Evolutionary conservation across 2,113 vertebrate species (phyloP).

Genomic region (Piaya cayana): DNA sequence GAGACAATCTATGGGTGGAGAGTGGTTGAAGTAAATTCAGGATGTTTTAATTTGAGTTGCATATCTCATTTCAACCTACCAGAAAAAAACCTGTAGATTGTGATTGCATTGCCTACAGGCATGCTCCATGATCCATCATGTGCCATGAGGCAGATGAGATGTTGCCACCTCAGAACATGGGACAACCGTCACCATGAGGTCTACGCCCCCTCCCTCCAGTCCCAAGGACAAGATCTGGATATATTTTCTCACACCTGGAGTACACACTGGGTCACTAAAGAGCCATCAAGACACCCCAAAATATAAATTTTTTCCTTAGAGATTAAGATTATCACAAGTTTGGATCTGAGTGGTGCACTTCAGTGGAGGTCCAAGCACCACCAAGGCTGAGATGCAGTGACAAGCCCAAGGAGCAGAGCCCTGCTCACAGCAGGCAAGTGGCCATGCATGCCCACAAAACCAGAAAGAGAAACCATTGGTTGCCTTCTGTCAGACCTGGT

Average conservation of each 20-base stretch:
- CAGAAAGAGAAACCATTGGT: not conserved
- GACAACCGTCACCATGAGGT: not conserved
- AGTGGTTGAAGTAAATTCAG: not conserved
- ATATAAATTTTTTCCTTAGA: not conserved
- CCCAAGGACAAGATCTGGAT: not conserved
- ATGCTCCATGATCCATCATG: not conserved
- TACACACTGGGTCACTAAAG: too few species aligned
- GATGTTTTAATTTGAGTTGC: not conserved
- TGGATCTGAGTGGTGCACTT: too few species aligned
- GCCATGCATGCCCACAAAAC: not conserved
- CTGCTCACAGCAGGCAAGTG: too few species aligned
- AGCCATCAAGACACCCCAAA: not conserved
- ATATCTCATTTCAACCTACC: not conserved
- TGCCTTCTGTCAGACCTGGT: not conserved
- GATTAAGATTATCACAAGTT: too few species aligned
- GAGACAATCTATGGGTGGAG: not conserved
- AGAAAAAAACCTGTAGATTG: not conserved
- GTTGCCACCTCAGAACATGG: not conserved
- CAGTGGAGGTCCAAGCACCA: not conserved
- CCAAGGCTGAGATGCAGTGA: rapidly evolving
- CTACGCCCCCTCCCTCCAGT: not conserved
- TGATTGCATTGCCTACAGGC: not conserved
- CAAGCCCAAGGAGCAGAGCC: not conserved
- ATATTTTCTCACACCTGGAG: too few species aligned
- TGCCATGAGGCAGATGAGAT: not conserved